These are phyloP conservation scores for Cassiopea xamachana DNA, from an alignment of 30 jellyfish, hydroid and myxozoan genomes.

Conservation along the genomic window DNA sequence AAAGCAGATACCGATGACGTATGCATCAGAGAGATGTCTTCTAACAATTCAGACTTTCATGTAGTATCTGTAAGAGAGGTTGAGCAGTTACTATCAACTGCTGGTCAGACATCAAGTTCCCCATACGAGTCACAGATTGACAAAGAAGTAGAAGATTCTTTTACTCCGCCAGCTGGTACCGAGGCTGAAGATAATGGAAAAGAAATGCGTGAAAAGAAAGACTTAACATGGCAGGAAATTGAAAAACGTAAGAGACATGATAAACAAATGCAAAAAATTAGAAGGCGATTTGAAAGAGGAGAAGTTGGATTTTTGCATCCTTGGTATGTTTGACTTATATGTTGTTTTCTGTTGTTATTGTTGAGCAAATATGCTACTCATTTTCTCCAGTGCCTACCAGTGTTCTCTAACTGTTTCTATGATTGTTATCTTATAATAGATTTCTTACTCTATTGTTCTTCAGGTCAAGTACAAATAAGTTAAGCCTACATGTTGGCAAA, in stretches of 20 bases:
- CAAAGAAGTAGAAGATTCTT: slow-evolving; percentile 87
- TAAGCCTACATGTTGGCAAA: no score
- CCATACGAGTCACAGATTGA: slow-evolving; percentile 79
- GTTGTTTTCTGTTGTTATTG: no score
- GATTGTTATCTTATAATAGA: no score
- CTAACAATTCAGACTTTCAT: slow-evolving; percentile 13
- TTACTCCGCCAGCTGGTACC: slow-evolving; percentile 31
- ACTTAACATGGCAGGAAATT: slow-evolving; percentile 88
- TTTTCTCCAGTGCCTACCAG: no score
- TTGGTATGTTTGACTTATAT: slow-evolving; percentile 44
- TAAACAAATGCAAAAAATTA: slow-evolving; percentile 59
- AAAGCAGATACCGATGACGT: slow-evolving; percentile 21
- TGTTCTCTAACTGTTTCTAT: no score
- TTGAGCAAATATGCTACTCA: no score
- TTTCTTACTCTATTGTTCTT: no score
- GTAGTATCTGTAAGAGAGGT: slow-evolving; percentile 32
- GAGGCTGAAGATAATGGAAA: slow-evolving; percentile 29
- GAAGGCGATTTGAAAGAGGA: slow-evolving; percentile 88
- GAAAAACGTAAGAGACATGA: slow-evolving; percentile 86
- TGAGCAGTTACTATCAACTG: slow-evolving; percentile 40
- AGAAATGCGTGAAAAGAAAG: slow-evolving; percentile 42
- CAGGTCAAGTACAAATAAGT: no score
- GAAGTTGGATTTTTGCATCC: slow-evolving; percentile 87
- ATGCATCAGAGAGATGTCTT: background rate
- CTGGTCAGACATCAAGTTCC: slow-evolving; percentile 42